phyloP scores from a whole-genome alignment of 1,140 invertebrate genomes.

The Lasaia peninsularis region DNA sequence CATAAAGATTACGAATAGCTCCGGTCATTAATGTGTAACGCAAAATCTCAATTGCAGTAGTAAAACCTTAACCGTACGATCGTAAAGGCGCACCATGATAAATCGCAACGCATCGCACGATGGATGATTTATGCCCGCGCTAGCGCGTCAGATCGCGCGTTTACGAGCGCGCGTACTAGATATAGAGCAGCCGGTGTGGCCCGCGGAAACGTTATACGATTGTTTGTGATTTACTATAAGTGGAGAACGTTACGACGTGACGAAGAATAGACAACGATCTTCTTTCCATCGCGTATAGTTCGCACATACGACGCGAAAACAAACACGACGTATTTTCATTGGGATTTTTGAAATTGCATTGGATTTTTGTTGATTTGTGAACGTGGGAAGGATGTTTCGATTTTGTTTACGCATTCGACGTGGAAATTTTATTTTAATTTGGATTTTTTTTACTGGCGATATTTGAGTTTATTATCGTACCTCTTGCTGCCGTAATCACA shows the following conservation, averaged over 20 bases:
- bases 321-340: constrained; percentile 16
- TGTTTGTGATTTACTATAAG: constrained; percentile 55
- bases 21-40: neutral
- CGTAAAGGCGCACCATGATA: constrained; percentile 41
- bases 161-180: constrained; percentile 46
- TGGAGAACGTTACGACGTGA: constrained; percentile 46
- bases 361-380: too few species aligned
- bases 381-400: too few species aligned
- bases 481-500: too few species aligned
- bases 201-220: constrained; percentile 41
- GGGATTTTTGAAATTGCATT: neutral
- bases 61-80: constrained; percentile 42
- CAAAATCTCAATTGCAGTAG: constrained; percentile 28
- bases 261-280: constrained; percentile 32
- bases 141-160: constrained; percentile 55
- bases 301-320: constrained; percentile 22
- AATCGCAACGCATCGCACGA: constrained; percentile 64
- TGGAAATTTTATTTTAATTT: too few species aligned
- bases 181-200: constrained; percentile 53
- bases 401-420: too few species aligned
- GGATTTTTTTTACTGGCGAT: too few species aligned
- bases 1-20: constrained; percentile 10
- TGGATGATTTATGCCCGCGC: constrained; percentile 60
- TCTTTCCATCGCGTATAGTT: constrained; percentile 16
- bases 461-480: too few species aligned